Percentiles rank a stretch among this genome's conserved stretches.
phyloP scores from a whole-genome alignment of 2,888 invertebrate species.

The Tetragnatha montana region DNA sequence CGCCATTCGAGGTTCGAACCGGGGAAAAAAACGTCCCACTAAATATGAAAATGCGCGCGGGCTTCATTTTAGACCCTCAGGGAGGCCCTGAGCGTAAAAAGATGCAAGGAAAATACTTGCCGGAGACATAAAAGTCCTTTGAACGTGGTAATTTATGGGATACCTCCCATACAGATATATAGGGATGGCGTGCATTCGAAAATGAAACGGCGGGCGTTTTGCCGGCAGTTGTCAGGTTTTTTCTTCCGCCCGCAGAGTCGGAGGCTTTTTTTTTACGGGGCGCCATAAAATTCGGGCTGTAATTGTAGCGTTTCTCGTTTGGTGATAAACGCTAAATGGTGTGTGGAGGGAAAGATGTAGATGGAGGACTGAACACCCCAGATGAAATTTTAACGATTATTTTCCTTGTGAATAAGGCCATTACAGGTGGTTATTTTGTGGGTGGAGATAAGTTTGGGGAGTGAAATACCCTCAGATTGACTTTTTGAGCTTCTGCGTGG shows the following conservation, averaged over 20 bases:
- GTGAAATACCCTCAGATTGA: neutral
- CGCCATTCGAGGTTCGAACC: slow-evolving; percentile 24
- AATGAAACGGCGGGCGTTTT: slow-evolving; percentile 52
- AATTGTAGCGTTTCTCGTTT: slow-evolving; percentile 31
- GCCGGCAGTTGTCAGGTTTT: slow-evolving; percentile 45
- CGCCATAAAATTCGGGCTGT: slow-evolving; percentile 37
- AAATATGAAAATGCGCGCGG: slow-evolving; percentile 50
- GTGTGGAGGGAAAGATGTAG: slow-evolving; percentile 7
- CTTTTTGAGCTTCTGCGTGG: neutral
- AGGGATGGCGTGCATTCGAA: slow-evolving; percentile 37
- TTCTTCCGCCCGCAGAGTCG: slow-evolving; percentile 35
- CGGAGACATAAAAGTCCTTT: slow-evolving; percentile 55
- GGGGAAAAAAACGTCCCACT: slow-evolving; percentile 38
- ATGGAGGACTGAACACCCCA: neutral
- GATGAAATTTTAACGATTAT: slow-evolving; percentile 50
- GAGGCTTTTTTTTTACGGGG: slow-evolving; percentile 31
- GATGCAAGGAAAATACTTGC: slow-evolving; percentile 50
- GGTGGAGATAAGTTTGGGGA: neutral
- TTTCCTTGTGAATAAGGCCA: slow-evolving; percentile 32
- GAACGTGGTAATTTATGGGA: slow-evolving; percentile 57
- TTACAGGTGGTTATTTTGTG: slow-evolving; percentile 30
- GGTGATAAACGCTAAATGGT: slow-evolving; percentile 39
- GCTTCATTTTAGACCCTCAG: slow-evolving; percentile 29
- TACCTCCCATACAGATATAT: slow-evolving; percentile 49
- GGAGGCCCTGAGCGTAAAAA: slow-evolving; percentile 37